Conservation (phyloP, 1,140 invertebrate species). For the Macrotrachela quadricornifera region DNA sequence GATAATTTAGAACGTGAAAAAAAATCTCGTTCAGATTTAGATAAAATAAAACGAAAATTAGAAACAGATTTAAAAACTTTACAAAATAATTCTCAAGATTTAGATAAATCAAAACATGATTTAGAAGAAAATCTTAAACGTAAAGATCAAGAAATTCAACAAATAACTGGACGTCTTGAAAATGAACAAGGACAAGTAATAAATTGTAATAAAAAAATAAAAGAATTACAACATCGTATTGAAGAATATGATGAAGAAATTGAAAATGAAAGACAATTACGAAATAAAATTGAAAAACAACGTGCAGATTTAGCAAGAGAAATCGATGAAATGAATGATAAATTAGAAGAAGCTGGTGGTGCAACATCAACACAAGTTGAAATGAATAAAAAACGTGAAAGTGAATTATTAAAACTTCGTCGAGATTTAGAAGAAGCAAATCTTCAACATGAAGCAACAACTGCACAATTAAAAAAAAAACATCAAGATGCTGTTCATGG, state of each 20-base stretch:
- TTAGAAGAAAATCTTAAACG: conserved; percentile 53
- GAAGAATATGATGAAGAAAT: conserved; percentile 91
- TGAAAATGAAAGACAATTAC: conserved; percentile 79
- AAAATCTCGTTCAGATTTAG: conserved; percentile 87
- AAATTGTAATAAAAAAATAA: conserved; percentile 90
- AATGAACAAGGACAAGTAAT: conserved; percentile 86
- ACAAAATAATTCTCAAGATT: conserved; percentile 85
- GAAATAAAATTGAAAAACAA: conserved; percentile 68
- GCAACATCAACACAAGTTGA: conserved; percentile 94
- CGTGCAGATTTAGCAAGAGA: conserved; percentile 81
- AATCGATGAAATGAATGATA: conserved; percentile 84
- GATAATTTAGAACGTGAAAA: conserved; percentile 92
- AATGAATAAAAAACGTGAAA: conserved; percentile 96
- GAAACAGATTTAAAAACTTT: conserved; percentile 94
- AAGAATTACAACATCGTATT: conserved; percentile 63
- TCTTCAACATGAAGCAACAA: conserved; percentile 85
- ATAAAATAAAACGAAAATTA: conserved; percentile 73
- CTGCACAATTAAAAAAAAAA: conserved; percentile 89
- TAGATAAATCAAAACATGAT: conserved; percentile 91
- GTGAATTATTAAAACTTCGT: conserved; percentile 86
- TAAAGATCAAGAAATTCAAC: conserved; percentile 88
- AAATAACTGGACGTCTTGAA: conserved; percentile 78
- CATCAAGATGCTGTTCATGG: conserved; percentile 75
- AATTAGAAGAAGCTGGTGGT: conserved; percentile 91
- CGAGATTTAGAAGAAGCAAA: conserved; percentile 93